Evolutionary conservation across 1,140 invertebrate species (phyloP), one percentile per base, ranked within the genome.

Genomic region (Neelides sp.): DNA sequence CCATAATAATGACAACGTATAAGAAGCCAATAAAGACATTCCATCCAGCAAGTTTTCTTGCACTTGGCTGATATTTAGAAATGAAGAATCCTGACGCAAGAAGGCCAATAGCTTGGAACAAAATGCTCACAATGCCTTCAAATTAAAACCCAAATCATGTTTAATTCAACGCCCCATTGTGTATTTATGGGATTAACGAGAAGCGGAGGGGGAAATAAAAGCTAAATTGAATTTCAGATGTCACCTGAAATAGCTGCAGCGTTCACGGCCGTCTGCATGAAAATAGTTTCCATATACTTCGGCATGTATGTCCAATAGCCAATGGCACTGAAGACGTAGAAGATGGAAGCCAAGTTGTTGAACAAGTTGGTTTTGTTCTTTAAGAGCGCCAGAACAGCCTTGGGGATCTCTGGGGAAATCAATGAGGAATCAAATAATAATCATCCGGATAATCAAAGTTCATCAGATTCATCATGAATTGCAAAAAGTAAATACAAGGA

Each of bases 231-330:
- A 32, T 46, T 8, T 46, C 34, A 34, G 4, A 8, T 36, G 17
- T 59, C 66, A 71, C 81, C 80, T 39, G 79, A 81, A 5, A 80
- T 75, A 46, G 80, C 65, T 27, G 76, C 76, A 1, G 80, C 79
- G 1, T 73, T 72, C 1, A 78, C 78, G 1, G 80, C 78, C 8
- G 80, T 79, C 58, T 81, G 77, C 53, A 75, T 73, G 61, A 82
- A 84, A 64, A 82, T 79, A 0, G 77, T 78, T 65, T 83, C 80
- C 46, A 83, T 80, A 51, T 83, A 84, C 62, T 83, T 83, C 0
- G 81, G 80, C 64, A 81, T 74, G 57, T 80, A 83, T 5, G 82
- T 80, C 74, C 77, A 80, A 58, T 81, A 83, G 0, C 80, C 80
- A 65, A 78, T 77, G 56, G 79, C 79, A 0, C 79, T 80, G 56